phyloP scores from a whole-genome alignment of 2,113 vertebrate genomes.

The Ochotona princeps region DNA sequence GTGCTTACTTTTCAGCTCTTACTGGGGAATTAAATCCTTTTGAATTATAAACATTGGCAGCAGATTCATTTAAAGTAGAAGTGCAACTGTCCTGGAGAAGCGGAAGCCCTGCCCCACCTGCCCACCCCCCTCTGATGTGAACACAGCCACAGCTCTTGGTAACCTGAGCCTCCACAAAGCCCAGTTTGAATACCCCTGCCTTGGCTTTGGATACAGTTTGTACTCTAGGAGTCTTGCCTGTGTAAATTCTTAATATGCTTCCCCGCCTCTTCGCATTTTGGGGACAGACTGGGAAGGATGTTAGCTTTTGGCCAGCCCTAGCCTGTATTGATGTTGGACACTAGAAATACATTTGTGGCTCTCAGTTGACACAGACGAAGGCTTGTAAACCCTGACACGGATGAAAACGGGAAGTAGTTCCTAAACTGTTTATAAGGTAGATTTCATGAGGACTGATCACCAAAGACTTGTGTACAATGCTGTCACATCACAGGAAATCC shows the following conservation, averaged over 20 bases:
- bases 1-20: background rate
- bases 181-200: background rate
- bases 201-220: background rate
- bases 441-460: constrained; percentile 19
- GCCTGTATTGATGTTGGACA: background rate
- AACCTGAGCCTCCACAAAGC: background rate
- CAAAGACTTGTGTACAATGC: background rate
- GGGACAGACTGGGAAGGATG: background rate
- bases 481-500: background rate
- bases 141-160: background rate
- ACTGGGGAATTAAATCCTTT: background rate
- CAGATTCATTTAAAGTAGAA: background rate
- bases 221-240: background rate
- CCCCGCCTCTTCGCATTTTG: background rate
- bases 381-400: background rate
- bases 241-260: background rate
- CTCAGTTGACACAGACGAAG: background rate
- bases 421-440: background rate
- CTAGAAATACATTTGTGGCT: background rate
- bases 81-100: constrained; percentile 4
- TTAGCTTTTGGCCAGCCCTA: background rate
- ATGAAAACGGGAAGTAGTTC: constrained; percentile 21
- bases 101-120: background rate
- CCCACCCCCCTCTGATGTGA: background rate
- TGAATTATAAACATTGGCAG: background rate